phyloP scores from a whole-genome alignment of 2,113 vertebrate species.

The Strigops habroptila region DNA sequence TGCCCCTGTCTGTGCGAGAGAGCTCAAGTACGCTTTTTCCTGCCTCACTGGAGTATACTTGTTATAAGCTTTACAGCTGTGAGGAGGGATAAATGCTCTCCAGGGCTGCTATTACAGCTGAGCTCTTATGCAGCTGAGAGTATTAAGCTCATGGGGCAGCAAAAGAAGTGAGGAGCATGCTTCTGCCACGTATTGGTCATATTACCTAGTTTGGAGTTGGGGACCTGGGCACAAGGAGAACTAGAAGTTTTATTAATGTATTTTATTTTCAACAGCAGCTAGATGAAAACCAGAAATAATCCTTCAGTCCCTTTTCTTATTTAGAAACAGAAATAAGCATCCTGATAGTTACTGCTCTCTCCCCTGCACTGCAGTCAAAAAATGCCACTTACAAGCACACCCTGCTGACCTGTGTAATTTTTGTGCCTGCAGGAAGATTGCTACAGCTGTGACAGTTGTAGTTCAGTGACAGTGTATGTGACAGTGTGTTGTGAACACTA shows the following conservation, averaged over 20 bases:
- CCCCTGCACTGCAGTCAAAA: conserved; percentile 7
- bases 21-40: neutral
- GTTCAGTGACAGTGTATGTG: neutral
- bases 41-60: neutral
- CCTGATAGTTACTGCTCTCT: neutral
- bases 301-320: neutral
- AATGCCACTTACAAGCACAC: neutral
- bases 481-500: neutral
- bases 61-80: neutral
- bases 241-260: neutral
- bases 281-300: neutral
- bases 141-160: neutral
- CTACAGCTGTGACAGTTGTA: neutral
- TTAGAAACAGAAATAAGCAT: neutral
- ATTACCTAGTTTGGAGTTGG: neutral
- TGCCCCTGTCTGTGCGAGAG: neutral
- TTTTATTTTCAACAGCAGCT: neutral
- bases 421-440: neutral
- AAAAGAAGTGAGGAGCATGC: neutral
- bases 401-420: neutral
- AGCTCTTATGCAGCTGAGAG: neutral
- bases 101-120: neutral
- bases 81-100: neutral
- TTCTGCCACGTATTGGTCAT: neutral
- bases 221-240: neutral